phyloP scores from a whole-genome alignment of 2,797 vertebrate species.

The Clarias laeviceps region DNA sequence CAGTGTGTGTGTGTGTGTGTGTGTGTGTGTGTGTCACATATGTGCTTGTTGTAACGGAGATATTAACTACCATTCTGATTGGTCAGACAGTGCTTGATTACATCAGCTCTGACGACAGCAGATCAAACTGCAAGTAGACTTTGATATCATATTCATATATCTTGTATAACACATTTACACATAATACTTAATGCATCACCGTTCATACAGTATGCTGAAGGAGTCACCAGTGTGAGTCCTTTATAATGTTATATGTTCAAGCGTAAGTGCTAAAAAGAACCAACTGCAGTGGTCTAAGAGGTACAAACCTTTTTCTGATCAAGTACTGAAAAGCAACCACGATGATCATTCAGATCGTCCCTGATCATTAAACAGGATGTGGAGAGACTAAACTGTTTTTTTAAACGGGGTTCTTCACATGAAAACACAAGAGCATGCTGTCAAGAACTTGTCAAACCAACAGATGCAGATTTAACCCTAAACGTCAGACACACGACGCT shows the following conservation, averaged over 20 bases:
- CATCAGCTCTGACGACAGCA: background rate
- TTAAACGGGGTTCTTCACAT: too few relatives aligned
- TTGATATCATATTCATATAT: background rate
- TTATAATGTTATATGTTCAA: background rate
- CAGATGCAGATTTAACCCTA: too few relatives aligned
- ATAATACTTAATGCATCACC: background rate
- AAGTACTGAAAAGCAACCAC: background rate
- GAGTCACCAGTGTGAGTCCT: background rate
- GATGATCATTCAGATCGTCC: background rate
- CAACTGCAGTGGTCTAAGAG: too few relatives aligned
- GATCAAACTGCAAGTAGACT: background rate
- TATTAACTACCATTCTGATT: slow-evolving; percentile 5
- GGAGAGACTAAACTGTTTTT: too few relatives aligned
- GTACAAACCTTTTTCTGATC: background rate
- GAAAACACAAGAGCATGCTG: too few relatives aligned
- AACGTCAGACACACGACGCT: too few relatives aligned
- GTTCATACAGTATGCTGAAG: background rate
- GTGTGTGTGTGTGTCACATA: too few relatives aligned
- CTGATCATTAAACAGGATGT: background rate
- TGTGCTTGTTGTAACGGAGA: too few relatives aligned
- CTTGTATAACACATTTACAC: background rate
- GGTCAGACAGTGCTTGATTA: background rate
- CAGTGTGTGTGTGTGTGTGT: background rate
- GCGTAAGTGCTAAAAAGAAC: background rate
- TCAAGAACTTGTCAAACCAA: too few relatives aligned